phyloP scores from a whole-genome alignment of 2,888 invertebrate species.

The Omphaloscelis lunosa region DNA sequence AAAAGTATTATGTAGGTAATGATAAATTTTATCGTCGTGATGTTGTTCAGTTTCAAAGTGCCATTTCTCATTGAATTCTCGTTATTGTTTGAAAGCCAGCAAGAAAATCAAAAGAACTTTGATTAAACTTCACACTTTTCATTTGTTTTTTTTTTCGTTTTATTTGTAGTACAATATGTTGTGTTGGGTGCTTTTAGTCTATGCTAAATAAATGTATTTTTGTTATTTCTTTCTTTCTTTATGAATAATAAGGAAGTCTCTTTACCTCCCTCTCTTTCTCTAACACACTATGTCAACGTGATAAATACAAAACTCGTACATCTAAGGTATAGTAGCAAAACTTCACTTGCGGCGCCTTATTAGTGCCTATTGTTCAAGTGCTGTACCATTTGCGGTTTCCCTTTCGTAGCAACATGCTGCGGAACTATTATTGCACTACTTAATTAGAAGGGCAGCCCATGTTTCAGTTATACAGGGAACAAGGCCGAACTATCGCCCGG shows the following conservation, averaged over 20 bases:
- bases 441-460: constrained; percentile 80
- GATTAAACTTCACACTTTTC: no score
- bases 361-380: constrained; percentile 78
- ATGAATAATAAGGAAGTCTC: neutral
- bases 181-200: no score
- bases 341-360: constrained; percentile 73
- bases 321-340: constrained; percentile 37
- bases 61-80: constrained; percentile 7
- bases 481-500: constrained; percentile 65
- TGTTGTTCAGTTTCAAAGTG: constrained; percentile 24
- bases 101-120: constrained; percentile 17
- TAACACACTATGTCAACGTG: neutral
- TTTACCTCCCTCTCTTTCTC: no score
- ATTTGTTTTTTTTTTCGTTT: no score
- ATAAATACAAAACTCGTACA: constrained; percentile 33
- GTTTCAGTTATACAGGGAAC: constrained; percentile 65
- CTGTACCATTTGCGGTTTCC: constrained; percentile 78
- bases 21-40: constrained; percentile 17
- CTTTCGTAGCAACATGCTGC: constrained; percentile 78
- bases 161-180: no score
- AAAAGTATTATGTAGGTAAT: constrained; percentile 12
- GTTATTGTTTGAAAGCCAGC: constrained; percentile 7
- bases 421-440: constrained; percentile 76
- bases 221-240: no score
- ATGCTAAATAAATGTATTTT: no score